Base-by-base conservation (phyloP, 2,888 invertebrate species). In the Ryuthela nishihirai region DNA sequence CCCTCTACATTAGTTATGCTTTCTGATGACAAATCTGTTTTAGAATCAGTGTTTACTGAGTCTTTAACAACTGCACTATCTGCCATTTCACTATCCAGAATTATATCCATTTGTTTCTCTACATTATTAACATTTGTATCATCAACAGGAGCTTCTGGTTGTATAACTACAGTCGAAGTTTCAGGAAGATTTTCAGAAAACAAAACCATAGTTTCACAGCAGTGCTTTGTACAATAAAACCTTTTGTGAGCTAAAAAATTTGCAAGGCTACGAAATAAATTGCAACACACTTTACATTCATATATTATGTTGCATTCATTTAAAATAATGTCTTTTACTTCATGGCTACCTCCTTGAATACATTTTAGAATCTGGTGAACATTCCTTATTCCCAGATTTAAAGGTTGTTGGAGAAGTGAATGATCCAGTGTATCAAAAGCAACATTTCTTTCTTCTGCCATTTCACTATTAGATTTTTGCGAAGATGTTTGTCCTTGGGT, bases 231-330 rank as follows among this genome's bases (percentile, higher is more conserved):
- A 70, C 93, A 93, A 72, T 86, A 93, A 34, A 83, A 81, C 56
- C 91, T 80, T 75, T 94, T 94, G 73, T 94, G 94, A 29, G 88
- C 84, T 67, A 93, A 82, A 71, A 92, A 89, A 76, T 93, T 92
- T 15, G 85, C 85, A 64, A 93, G 77, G 72, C 88, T 88, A 67
- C 93, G 81, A 73, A 90, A 93, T 70, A 94, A 79, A 70, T 85
- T 88, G 29, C 85, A 81, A 71, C 94, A 94, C 18, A 87, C 82
- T 73, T 85, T 85, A 75, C 94, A 94, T 75, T 94, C 94, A 75
- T 88, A 87, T 68, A 94, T 81, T 54, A 92, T 75, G 73, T 89
- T 88, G 79, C 92, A 92, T 77, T 94, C 93, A 70, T 85, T 82
- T 26, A 83, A 77, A 29, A 94, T 77, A 47, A 90, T 77, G 67